Evolutionary conservation across 2,113 vertebrate genomes (phyloP).

Genomic region (cat (Felis catus)): DNA sequence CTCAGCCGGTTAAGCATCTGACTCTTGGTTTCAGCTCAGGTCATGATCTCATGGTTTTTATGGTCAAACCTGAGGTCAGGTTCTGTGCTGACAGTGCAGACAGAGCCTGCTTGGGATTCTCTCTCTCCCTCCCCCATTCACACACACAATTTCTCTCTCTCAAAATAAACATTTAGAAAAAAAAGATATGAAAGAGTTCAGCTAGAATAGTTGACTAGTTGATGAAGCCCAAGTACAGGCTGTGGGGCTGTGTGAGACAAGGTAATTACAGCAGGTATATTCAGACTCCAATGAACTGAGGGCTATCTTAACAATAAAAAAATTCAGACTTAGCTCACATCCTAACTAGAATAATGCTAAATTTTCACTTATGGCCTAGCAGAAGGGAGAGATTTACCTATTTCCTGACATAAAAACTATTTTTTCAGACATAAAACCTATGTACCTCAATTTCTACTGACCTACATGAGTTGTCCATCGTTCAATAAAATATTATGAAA

Average conservation of each 20-base stretch:
- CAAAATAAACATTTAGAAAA: too few species aligned
- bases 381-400: not conserved
- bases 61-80: too few species aligned
- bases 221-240: not conserved
- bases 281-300: not conserved
- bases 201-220: not conserved
- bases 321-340: not conserved
- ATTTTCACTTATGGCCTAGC: not conserved
- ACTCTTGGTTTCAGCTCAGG: too few species aligned
- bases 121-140: too few species aligned
- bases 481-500: not conserved
- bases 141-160: too few species aligned
- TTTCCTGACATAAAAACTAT: not conserved
- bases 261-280: not conserved
- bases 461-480: not conserved
- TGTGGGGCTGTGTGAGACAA: not conserved
- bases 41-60: too few species aligned
- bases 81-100: too few species aligned
- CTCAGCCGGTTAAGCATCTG: too few species aligned
- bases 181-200: not conserved
- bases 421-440: not conserved
- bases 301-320: not conserved
- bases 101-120: too few species aligned
- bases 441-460: not conserved
- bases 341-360: not conserved